These are phyloP conservation scores for Psittacula cyanocephala DNA, from an alignment of 2,113 vertebrate species.

Conservation along the genomic window DNA sequence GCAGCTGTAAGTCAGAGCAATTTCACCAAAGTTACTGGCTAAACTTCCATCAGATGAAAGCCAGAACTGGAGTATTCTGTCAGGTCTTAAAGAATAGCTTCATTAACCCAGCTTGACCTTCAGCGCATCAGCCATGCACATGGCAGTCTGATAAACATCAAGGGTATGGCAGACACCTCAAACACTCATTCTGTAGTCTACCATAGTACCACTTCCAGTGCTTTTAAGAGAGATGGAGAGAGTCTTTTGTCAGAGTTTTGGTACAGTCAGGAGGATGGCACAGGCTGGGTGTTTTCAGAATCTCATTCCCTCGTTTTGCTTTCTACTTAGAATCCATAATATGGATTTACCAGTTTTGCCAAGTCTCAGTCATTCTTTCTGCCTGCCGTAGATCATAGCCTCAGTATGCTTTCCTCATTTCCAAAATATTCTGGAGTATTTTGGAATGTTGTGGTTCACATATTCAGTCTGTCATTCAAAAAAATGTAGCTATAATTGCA, in stretches of 20 bases:
- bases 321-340: background rate
- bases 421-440: background rate
- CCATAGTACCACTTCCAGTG: background rate
- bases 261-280: background rate
- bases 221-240: background rate
- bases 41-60: background rate
- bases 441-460: background rate
- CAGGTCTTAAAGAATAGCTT: background rate
- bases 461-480: background rate
- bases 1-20: background rate
- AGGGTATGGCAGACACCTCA: background rate
- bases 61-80: background rate
- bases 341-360: background rate
- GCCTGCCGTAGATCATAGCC: background rate
- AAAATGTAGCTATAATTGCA: background rate
- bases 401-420: background rate
- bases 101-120: background rate
- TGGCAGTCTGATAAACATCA: background rate
- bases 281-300: background rate
- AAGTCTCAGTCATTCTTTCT: background rate
- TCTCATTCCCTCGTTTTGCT: background rate
- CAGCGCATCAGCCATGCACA: background rate
- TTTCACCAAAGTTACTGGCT: background rate
- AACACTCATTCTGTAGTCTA: background rate
- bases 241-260: background rate